phyloP scores from a whole-genome alignment of 2,113 vertebrate species.

The Scatophagus argus region DNA sequence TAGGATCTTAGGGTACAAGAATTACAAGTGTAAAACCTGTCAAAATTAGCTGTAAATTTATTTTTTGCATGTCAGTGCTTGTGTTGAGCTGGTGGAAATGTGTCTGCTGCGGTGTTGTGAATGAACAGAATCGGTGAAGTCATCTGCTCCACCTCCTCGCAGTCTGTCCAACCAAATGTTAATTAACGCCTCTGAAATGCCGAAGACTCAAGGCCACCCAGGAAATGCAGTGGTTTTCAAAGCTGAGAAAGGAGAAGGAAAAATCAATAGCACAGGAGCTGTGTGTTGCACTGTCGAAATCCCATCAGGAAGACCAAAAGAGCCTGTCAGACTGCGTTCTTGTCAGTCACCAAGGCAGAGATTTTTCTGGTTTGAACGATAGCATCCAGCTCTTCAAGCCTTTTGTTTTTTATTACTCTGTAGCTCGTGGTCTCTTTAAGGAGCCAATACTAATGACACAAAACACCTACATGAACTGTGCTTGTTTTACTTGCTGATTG shows the following conservation, averaged over 20 bases:
- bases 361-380: neutral
- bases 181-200: slow-evolving; percentile 39
- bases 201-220: slow-evolving; percentile 4
- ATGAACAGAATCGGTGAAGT: slow-evolving; percentile 37
- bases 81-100: neutral
- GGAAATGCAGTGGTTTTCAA: slow-evolving; percentile 15
- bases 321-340: neutral
- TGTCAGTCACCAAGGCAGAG: neutral
- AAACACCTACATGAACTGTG: neutral
- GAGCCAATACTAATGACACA: neutral
- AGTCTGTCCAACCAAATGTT: slow-evolving; percentile 17
- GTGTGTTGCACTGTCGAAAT: neutral
- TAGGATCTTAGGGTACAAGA: neutral
- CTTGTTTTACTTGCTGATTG: neutral
- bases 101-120: slow-evolving; percentile 7
- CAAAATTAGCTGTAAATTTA: neutral
- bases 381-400: neutral
- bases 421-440: no score
- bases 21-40: no score
- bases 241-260: neutral
- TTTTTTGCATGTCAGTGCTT: neutral
- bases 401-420: neutral
- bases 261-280: slow-evolving; percentile 9
- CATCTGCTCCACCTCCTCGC: slow-evolving; percentile 32
- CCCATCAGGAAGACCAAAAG: neutral